These are phyloP conservation scores for Mustela nigripes DNA, from an alignment of 2,113 vertebrate genomes.

Conservation along the genomic window DNA sequence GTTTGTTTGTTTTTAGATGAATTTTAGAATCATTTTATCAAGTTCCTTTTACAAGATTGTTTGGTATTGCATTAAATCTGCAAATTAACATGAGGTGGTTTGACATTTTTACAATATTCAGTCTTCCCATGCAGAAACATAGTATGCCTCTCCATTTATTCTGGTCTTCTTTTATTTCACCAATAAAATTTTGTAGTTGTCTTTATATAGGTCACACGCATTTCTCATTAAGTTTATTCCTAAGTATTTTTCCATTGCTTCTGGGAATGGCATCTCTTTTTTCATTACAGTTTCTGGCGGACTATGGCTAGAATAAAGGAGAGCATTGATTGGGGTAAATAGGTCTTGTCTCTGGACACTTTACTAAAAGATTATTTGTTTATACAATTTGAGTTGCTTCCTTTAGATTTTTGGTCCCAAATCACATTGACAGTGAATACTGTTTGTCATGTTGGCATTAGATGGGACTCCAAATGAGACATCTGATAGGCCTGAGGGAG, in stretches of 20 bases:
- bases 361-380: constrained; percentile 3
- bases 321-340: not conserved
- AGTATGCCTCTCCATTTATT: constrained; percentile 74
- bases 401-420: constrained; percentile 14
- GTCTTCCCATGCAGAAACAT: constrained; percentile 69
- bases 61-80: constrained; percentile 72
- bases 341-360: constrained; percentile 27
- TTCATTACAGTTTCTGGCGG: not conserved
- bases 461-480: not conserved
- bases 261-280: constrained; percentile 41
- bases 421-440: not conserved
- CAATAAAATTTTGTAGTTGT: constrained; percentile 85
- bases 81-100: constrained; percentile 74
- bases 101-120: constrained; percentile 75
- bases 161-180: constrained; percentile 79
- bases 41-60: constrained; percentile 28
- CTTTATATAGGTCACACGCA: constrained; percentile 83
- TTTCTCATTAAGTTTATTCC: constrained; percentile 84
- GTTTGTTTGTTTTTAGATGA: not conserved
- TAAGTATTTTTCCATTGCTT: constrained; percentile 75
- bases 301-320: not conserved
- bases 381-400: not conserved
- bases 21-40: constrained; percentile 56
- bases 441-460: not conserved
- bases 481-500: not conserved